Percentiles rank a stretch among this genome's conserved stretches.
phyloP scores from a whole-genome alignment of 2,797 vertebrate species.

The Antrozous pallidus region DNA sequence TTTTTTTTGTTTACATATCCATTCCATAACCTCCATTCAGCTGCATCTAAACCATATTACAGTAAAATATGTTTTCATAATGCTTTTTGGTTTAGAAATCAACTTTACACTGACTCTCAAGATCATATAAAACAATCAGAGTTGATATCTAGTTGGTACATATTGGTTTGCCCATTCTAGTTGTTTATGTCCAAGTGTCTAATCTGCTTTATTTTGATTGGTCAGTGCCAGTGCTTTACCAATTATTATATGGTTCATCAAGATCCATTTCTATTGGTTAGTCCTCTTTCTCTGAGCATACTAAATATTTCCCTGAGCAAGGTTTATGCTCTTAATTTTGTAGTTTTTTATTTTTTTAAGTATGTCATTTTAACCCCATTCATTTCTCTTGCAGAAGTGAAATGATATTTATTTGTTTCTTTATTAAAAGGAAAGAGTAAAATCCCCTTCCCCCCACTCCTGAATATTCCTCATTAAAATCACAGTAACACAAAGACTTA shows the following conservation, averaged over 20 bases:
- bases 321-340: slow-evolving; percentile 6
- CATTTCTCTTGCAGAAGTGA: neutral
- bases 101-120: neutral
- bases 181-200: neutral
- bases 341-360: neutral
- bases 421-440: slow-evolving; percentile 28
- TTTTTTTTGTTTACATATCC: neutral
- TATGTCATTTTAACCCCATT: neutral
- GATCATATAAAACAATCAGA: neutral
- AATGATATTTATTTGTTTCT: slow-evolving; percentile 1
- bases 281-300: neutral
- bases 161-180: neutral
- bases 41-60: neutral
- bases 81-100: neutral
- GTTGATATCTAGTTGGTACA: neutral
- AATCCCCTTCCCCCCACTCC: neutral
- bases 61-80: neutral
- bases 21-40: neutral
- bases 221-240: neutral
- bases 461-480: slow-evolving; percentile 6
- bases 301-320: neutral
- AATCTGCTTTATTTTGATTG: neutral
- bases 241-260: neutral
- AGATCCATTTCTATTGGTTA: neutral
- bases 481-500: neutral